Percentiles rank a stretch among this genome's conserved stretches.
Evolutionary conservation across 2,797 vertebrate genomes (phyloP).

Genomic region (Oreochromis mossambicus): DNA sequence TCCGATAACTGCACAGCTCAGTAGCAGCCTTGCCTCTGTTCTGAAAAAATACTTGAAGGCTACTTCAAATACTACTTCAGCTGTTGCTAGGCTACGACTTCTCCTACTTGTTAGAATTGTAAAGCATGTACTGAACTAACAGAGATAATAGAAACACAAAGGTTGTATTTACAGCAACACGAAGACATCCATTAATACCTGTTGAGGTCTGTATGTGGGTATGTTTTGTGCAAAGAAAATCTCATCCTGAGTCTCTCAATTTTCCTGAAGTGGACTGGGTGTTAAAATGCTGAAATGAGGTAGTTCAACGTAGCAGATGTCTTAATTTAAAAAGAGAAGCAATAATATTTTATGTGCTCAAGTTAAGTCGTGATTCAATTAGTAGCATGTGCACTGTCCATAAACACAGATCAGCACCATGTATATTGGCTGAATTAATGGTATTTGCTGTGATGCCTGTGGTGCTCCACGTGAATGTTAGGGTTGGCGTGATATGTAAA

Average conservation of each 20-base stretch:
- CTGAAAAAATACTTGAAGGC: background rate
- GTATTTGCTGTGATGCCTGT: background rate
- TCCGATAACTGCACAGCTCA: background rate
- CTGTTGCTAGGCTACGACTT: constrained; percentile 48
- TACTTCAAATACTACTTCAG: constrained; percentile 15
- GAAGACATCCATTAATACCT: background rate
- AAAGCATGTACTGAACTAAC: background rate
- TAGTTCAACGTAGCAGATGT: background rate
- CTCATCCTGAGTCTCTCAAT: background rate
- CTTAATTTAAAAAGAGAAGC: background rate
- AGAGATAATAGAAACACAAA: background rate
- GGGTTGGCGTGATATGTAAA: background rate
- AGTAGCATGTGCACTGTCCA: background rate
- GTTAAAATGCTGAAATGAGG: background rate
- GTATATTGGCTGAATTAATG: background rate
- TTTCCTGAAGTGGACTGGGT: background rate
- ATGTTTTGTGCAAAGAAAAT: background rate
- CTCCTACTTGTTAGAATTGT: background rate
- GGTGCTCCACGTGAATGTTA: background rate
- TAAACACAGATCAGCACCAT: background rate
- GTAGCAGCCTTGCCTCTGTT: background rate
- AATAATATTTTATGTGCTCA: background rate
- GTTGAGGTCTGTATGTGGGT: background rate
- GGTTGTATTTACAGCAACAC: background rate
- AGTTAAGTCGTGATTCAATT: background rate